These are phyloP conservation scores for Eupithecia exiguata DNA, from an alignment of 2,888 invertebrate species.

Conservation along the genomic window DNA sequence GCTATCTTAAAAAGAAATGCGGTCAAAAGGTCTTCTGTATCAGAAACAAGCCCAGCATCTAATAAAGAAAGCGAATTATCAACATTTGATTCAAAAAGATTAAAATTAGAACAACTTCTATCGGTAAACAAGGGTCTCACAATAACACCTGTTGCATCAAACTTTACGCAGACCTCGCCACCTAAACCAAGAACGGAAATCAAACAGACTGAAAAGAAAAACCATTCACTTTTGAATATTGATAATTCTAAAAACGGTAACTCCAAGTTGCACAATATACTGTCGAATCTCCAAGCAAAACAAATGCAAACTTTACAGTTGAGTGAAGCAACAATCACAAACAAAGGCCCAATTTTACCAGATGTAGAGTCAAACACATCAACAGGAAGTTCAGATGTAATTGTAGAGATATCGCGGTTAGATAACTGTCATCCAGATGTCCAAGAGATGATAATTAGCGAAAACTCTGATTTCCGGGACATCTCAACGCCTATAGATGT, in stretches of 20 bases:
- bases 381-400: constrained; percentile 66
- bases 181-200: constrained; percentile 58
- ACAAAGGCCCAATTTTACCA: constrained; percentile 56
- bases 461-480: constrained; percentile 75
- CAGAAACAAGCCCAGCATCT: constrained; percentile 60
- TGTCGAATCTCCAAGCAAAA: constrained; percentile 76
- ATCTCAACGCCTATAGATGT: constrained; percentile 67
- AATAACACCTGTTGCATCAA: constrained; percentile 65
- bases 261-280: constrained; percentile 78
- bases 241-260: constrained; percentile 82
- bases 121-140: constrained; percentile 69
- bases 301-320: constrained; percentile 69
- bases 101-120: constrained; percentile 75
- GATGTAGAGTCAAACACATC: constrained; percentile 72
- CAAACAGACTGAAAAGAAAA: constrained; percentile 62
- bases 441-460: constrained; percentile 76
- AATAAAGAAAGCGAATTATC: constrained; percentile 68
- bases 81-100: constrained; percentile 69
- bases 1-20: constrained; percentile 55
- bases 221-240: constrained; percentile 72
- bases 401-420: constrained; percentile 59
- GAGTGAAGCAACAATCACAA: constrained; percentile 61
- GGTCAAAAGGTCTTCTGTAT: constrained; percentile 63
- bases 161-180: constrained; percentile 59
- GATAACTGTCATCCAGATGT: constrained; percentile 67